Conservation (phyloP, 1,140 invertebrate genomes). For the Bombus consobrinus region DNA sequence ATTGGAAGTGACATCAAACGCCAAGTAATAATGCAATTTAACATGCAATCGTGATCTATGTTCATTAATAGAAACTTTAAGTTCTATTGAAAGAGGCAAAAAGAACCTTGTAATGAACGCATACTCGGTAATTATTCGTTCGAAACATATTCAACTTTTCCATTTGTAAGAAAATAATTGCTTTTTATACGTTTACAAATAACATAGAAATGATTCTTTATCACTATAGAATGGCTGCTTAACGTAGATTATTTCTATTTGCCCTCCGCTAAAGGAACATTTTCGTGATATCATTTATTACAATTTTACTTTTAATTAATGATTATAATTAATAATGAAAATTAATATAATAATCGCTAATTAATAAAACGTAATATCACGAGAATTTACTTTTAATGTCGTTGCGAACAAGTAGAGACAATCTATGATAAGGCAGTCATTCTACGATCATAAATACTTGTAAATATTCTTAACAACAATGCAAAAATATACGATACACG, state of each 20-base stretch:
- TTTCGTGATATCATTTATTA: neutral
- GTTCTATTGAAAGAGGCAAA: neutral
- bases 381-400: too few species aligned
- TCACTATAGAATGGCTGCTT: neutral
- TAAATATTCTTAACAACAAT: neutral
- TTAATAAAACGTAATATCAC: too few species aligned
- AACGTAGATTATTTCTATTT: neutral
- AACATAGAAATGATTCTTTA: too few species aligned
- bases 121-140: neutral
- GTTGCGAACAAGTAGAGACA: neutral
- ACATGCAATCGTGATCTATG: neutral
- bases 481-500: too few species aligned
- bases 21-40: neutral
- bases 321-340: too few species aligned
- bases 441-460: neutral
- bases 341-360: too few species aligned
- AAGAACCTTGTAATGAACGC: neutral
- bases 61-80: neutral
- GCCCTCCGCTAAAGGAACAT: neutral
- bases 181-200: neutral
- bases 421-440: neutral
- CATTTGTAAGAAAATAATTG: neutral
- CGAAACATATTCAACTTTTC: neutral
- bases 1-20: conserved; percentile 19
- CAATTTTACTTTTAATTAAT: too few species aligned